phyloP scores from a whole-genome alignment of 92 coral and sea anemone genomes.

The Heteractis magnifica region DNA sequence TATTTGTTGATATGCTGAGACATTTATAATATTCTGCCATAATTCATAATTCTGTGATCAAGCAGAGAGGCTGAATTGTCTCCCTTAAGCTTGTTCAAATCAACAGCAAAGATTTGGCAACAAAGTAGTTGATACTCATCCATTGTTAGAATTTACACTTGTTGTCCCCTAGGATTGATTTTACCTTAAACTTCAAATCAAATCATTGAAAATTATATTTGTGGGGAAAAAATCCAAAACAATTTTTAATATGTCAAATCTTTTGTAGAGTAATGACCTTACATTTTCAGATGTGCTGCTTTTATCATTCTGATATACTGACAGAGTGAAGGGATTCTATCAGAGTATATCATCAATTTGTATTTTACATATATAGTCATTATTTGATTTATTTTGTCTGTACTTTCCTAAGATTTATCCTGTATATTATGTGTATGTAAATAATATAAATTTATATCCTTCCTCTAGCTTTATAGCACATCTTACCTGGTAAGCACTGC shows the following conservation, averaged over 20 bases:
- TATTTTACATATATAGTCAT: neutral
- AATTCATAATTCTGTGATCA: neutral
- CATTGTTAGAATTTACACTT: neutral
- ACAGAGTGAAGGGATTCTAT: neutral
- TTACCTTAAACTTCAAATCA: neutral
- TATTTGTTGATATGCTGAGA: neutral
- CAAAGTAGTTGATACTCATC: neutral
- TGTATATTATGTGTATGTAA: neutral
- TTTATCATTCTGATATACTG: neutral
- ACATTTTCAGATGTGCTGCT: neutral
- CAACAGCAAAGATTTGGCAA: neutral
- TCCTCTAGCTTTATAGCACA: neutral
- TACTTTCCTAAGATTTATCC: neutral
- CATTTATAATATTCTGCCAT: neutral
- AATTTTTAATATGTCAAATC: neutral
- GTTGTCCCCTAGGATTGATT: neutral
- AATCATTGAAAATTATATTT: neutral
- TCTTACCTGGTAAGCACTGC: neutral
- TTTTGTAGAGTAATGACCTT: neutral
- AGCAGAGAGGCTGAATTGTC: neutral
- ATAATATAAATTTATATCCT: neutral
- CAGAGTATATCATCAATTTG: neutral
- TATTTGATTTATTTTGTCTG: conserved; percentile 4
- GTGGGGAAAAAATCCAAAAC: neutral
- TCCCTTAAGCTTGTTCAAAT: neutral